Evolutionary conservation across 53 echinoderm and acorn worm genomes (phyloP), one percentile per base, ranked within the genome.

Genomic region (Henricia sp.): DNA sequence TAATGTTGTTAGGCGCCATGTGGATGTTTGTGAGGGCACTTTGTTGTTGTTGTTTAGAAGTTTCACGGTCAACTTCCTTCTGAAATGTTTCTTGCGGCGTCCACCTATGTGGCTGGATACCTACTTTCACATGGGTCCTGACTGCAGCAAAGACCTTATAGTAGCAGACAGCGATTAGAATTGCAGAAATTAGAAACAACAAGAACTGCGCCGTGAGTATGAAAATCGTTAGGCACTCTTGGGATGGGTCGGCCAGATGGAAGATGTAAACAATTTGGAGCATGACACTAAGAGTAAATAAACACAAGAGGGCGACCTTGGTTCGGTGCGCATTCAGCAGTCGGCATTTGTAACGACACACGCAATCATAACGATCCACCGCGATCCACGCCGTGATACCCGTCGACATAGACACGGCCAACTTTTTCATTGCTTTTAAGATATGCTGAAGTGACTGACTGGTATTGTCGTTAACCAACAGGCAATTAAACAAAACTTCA

Each of bases 331-430:
- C 19, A 3, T 54, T 74, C 25, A 74, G 13, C 3, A 55, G n/a
- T 13, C 74, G 74, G 1, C 54, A 21, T 25, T 37, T 53, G 21
- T 9, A 37, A 4, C 74, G 56, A 41, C 74, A 74, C 10, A 74
- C 35, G 41, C 74, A 74, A 57, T 74, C 74, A 17, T 74, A 74
- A 12, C 74, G 56, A 37, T 74, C 74, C 13, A 36, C 55, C 10
- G 74, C 74, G 26, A 74, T 74, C 19, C 25, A 21, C n/a, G 56
- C 55, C 4, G 74, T 74, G 26, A 57, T 74, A 3, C 40, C 36
- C 10, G 23, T 54, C 4, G 74, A 74, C 13, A 54, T 23, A 1
- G 50, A 50, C 19, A 72, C 50, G 2, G 50, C 34, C 6, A 51
- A n/a, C 26, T 33, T 50, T 52, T 33, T 50, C 0, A 50, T 16